These are phyloP conservation scores for Coenonympha glycerion DNA, from an alignment of 2,888 invertebrate genomes.

Conservation along the genomic window DNA sequence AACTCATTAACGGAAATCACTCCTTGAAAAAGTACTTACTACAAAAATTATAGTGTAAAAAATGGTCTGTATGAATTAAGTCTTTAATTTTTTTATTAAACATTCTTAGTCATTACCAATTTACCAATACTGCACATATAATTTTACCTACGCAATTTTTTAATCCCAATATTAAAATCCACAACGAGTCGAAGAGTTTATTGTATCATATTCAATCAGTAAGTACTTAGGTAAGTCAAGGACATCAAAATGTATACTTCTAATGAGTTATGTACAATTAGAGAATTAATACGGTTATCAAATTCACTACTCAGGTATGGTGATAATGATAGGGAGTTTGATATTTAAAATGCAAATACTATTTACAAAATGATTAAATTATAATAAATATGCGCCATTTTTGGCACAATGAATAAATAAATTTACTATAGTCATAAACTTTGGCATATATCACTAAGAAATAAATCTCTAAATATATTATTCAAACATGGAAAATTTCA, in stretches of 20 bases:
- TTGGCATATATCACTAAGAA: conserved; percentile 15
- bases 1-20: background rate
- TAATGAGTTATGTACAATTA: conserved; percentile 22
- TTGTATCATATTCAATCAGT: conserved; percentile 13
- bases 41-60: background rate
- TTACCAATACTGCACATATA: conserved; percentile 15
- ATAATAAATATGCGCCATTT: background rate
- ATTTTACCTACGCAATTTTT: conserved; percentile 4
- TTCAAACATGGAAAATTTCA: conserved; percentile 24
- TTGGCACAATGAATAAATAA: conserved; percentile 17
- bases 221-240: too few species aligned
- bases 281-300: conserved; percentile 18
- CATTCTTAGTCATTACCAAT: conserved; percentile 2
- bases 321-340: too few species aligned
- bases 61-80: conserved; percentile 1
- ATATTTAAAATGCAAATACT: conserved; percentile 18
- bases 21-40: background rate
- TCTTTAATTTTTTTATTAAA: background rate
- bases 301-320: conserved; percentile 17
- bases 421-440: too few species aligned
- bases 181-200: conserved; percentile 14
- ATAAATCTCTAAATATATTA: conserved; percentile 23
- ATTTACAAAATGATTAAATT: conserved; percentile 24
- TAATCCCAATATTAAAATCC: conserved; percentile 20
- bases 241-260: conserved; percentile 4